A percentile compares a stretch with the other conserved stretches of the same genome.
Conservation (phyloP, 2,113 vertebrate species). For the Lepisosteus oculatus region DNA sequence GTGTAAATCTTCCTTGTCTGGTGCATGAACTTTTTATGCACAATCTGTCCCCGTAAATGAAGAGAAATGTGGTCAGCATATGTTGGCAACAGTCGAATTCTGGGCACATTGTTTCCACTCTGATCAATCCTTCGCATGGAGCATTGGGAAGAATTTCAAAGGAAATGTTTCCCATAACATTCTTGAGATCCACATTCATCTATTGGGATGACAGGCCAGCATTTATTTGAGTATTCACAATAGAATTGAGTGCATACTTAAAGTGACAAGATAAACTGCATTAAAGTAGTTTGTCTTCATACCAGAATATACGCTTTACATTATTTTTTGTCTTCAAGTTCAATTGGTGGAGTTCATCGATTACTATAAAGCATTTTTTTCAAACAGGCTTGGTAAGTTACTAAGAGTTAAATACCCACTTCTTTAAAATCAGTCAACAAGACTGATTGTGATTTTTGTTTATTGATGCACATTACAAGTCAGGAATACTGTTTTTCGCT, state of each 20-base stretch:
- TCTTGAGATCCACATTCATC: conserved; percentile 74
- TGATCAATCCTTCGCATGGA: conserved; percentile 67
- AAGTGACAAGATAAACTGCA: conserved; percentile 69
- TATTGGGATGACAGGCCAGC: conserved; percentile 67
- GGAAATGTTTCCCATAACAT: conserved; percentile 73
- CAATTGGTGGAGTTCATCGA: conserved; percentile 35
- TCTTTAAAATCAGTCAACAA: too few species aligned
- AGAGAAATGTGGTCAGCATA: conserved; percentile 78
- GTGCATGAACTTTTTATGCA: conserved; percentile 8
- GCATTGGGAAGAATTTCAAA: conserved; percentile 78
- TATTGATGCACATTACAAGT: too few species aligned
- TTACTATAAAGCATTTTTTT: neutral
- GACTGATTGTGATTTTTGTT: too few species aligned
- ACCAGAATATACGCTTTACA: conserved; percentile 63
- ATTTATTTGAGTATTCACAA: conserved; percentile 70
- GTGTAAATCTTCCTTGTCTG: conserved; percentile 23
- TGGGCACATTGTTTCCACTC: conserved; percentile 69
- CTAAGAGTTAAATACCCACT: too few species aligned
- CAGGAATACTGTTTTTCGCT: too few species aligned
- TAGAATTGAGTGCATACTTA: conserved; percentile 66
- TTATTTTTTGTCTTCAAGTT: conserved; percentile 50
- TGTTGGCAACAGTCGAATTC: conserved; percentile 71
- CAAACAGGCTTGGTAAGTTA: neutral
- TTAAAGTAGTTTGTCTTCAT: conserved; percentile 57
- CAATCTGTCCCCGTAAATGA: conserved; percentile 18